Conservation (phyloP, 2,113 vertebrate genomes). For the Bos javanicus region DNA sequence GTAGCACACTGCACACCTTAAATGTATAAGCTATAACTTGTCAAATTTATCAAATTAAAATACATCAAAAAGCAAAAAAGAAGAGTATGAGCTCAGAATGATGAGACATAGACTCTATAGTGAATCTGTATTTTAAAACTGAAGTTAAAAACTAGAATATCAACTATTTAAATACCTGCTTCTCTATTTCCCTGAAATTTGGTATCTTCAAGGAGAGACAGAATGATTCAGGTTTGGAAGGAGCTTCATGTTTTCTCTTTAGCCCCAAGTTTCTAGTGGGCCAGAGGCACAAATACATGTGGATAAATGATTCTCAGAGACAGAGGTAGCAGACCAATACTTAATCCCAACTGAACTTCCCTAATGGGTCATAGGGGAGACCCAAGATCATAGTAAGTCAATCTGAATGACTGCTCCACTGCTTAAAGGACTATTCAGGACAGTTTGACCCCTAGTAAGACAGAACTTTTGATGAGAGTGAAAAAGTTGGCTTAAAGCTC, state of each 20-base stretch:
- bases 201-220: neutral
- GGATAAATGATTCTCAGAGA: neutral
- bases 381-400: neutral
- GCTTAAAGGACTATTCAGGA: neutral
- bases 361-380: neutral
- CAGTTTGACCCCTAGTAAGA: neutral
- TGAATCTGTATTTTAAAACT: neutral
- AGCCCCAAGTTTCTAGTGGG: neutral
- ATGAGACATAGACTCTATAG: neutral
- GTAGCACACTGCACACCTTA: neutral
- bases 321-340: neutral
- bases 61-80: neutral
- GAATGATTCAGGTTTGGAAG: neutral
- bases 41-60: neutral
- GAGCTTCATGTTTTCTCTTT: neutral
- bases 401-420: neutral
- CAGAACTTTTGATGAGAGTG: no score
- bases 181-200: neutral
- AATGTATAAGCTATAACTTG: neutral
- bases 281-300: neutral
- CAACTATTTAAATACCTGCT: neutral
- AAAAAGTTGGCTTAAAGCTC: no score
- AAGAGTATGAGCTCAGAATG: neutral
- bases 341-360: neutral
- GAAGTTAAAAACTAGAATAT: neutral